Percentiles rank a stretch among this genome's conserved stretches.
Evolutionary conservation across 2,888 invertebrate species (phyloP).

Genomic region (Platycnemis pennipes): DNA sequence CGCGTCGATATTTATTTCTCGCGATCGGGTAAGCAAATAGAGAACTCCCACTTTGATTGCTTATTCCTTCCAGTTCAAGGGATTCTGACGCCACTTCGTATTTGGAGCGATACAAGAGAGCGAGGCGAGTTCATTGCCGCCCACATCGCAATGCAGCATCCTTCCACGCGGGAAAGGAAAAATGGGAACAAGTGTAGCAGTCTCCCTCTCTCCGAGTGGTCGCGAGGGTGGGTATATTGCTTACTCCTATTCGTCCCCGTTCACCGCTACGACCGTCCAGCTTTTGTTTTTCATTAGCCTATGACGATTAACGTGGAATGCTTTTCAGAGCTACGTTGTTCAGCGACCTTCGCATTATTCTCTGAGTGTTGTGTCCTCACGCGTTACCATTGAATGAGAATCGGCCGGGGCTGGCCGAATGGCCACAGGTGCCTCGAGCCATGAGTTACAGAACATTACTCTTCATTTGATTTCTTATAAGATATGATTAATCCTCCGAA

Average conservation of each 20-base stretch:
- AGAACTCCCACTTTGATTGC: background rate
- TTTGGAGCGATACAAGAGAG: background rate
- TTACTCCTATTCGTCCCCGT: background rate
- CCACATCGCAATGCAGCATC: background rate
- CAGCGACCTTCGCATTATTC: no score
- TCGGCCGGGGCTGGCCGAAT: no score
- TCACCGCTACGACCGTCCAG: background rate
- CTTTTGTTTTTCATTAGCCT: background rate
- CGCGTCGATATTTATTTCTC: no score
- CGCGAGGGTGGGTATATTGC: background rate
- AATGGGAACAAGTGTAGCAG: background rate
- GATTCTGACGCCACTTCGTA: background rate
- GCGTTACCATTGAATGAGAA: no score
- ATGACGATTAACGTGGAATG: background rate
- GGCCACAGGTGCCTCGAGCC: no score
- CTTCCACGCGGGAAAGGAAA: background rate
- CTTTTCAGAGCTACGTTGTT: no score
- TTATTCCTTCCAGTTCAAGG: background rate
- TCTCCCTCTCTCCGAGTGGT: background rate
- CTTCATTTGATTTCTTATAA: no score
- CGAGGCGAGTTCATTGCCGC: background rate
- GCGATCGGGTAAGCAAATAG: no score
- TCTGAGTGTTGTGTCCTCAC: no score
- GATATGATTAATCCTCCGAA: no score
- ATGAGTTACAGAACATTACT: no score